A percentile compares a stretch with the other conserved stretches of the same genome.
These are phyloP conservation scores for Apeltes quadracus DNA, from an alignment of 2,113 vertebrate species.

Conservation along the genomic window DNA sequence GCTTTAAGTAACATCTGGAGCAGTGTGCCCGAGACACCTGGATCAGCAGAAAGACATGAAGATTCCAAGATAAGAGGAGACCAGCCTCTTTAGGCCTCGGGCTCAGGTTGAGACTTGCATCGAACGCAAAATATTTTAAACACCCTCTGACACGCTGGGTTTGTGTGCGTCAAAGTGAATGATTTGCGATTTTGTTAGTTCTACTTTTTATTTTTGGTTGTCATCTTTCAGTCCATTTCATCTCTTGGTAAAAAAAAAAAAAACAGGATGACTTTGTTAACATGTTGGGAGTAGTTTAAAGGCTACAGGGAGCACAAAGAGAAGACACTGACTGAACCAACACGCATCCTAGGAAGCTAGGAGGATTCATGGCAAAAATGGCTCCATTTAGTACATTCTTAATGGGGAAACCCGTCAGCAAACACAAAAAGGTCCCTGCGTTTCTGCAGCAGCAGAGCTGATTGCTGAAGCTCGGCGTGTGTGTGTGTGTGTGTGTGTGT, in stretches of 20 bases:
- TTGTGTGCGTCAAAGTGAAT: not conserved
- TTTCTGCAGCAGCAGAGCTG: conserved; percentile 16
- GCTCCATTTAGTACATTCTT: not conserved
- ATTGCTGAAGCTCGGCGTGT: conserved; percentile 1
- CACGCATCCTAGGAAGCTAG: not conserved
- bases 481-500: conserved; percentile 12
- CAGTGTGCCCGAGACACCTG: conserved; percentile 37
- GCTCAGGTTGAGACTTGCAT: conserved; percentile 73
- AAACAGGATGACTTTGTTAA: not conserved
- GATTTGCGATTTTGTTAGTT: not conserved
- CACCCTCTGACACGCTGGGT: conserved; percentile 40
- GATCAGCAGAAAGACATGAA: conserved; percentile 44
- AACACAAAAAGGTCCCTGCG: not conserved
- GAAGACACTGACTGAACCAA: not conserved
- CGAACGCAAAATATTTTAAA: conserved; percentile 53
- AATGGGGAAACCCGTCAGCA: not conserved
- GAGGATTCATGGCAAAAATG: not conserved
- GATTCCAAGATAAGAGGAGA: conserved; percentile 55
- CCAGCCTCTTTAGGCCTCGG: conserved; percentile 11
- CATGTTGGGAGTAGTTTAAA: not conserved
- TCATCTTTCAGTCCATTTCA: not conserved
- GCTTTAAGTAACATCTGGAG: conserved; percentile 22
- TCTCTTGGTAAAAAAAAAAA: not conserved
- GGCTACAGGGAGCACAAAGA: not conserved
- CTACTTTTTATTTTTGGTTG: not conserved